A percentile compares a stretch with the other conserved stretches of the same genome.
Conservation (phyloP, 1,140 invertebrate genomes). For the Rhysida immarginata region DNA sequence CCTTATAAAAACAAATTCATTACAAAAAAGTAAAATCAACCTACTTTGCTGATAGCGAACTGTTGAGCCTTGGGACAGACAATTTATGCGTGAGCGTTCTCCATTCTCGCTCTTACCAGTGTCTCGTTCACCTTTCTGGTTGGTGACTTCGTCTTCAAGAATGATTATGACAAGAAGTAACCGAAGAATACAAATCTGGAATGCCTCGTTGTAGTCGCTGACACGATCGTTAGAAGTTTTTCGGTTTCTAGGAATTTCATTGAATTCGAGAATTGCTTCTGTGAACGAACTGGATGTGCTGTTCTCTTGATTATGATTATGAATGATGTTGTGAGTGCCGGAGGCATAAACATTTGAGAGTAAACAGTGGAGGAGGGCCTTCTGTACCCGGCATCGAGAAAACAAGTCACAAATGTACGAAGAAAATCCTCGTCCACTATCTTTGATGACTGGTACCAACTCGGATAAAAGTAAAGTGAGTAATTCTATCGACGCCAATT, state of each 20-base stretch:
- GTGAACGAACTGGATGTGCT: conserved; percentile 38
- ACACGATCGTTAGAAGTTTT: conserved; percentile 34
- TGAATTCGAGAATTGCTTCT: conserved; percentile 68
- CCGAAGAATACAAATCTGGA: conserved; percentile 57
- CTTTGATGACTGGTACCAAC: conserved; percentile 60
- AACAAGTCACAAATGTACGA: conserved; percentile 69
- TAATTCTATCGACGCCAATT: conserved; percentile 60
- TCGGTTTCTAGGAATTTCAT: conserved; percentile 36
- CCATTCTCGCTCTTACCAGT: background rate
- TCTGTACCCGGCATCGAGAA: conserved; percentile 69
- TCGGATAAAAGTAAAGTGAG: conserved; percentile 60
- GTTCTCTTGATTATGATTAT: conserved; percentile 7
- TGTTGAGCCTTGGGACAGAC: background rate
- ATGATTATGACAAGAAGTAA: conserved; percentile 57
- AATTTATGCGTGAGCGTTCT: background rate
- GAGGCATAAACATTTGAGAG: conserved; percentile 49
- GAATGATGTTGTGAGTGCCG: conserved; percentile 6
- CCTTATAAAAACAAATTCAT: too few species aligned
- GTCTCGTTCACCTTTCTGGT: conserved; percentile 29
- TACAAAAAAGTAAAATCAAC: too few species aligned
- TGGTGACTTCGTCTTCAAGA: conserved; percentile 50
- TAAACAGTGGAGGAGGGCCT: conserved; percentile 69
- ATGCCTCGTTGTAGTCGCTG: conserved; percentile 53
- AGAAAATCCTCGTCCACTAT: conserved; percentile 61
- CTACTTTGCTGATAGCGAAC: conserved; percentile 21